phyloP scores from a whole-genome alignment of 2,888 invertebrate genomes.

The Conus canariensis region DNA sequence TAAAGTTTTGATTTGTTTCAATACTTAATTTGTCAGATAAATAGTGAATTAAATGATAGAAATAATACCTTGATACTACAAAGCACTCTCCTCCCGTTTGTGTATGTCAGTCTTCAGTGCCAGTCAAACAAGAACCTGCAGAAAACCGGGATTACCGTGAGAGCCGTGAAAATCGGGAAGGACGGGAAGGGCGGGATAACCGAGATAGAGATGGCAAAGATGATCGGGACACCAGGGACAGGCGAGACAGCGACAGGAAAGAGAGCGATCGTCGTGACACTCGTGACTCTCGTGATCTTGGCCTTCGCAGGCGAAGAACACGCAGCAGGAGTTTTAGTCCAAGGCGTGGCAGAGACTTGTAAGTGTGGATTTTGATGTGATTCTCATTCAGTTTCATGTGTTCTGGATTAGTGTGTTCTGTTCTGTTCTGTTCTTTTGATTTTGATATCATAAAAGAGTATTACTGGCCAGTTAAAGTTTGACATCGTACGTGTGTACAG shows the following conservation, averaged over 20 bases:
- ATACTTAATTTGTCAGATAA: no score
- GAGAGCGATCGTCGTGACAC: slow-evolving; percentile 45
- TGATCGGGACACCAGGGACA: slow-evolving; percentile 40
- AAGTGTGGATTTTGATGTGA: slow-evolving; percentile 22
- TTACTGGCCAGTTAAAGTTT: no score
- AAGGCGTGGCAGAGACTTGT: slow-evolving; percentile 48
- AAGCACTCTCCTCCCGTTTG: not conserved
- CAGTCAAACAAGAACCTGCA: slow-evolving; percentile 25
- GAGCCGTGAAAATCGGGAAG: slow-evolving; percentile 5
- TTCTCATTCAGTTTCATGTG: not conserved
- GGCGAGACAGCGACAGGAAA: slow-evolving; percentile 39
- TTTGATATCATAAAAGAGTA: not conserved
- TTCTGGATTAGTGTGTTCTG: not conserved
- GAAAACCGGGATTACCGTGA: slow-evolving; percentile 26
- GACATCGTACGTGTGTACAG: no score
- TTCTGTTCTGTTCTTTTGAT: not conserved
- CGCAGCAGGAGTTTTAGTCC: slow-evolving; percentile 51
- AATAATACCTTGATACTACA: no score
- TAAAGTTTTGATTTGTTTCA: no score
- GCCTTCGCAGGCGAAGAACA: slow-evolving; percentile 49
- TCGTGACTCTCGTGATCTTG: slow-evolving; percentile 39
- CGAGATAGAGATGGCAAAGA: slow-evolving; percentile 44
- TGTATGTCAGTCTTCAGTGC: not conserved
- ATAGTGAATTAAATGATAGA: no score
- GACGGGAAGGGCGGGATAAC: slow-evolving; percentile 20